These are phyloP conservation scores for Gulo gulo DNA, from an alignment of 2,113 vertebrate species.

Conservation along the genomic window DNA sequence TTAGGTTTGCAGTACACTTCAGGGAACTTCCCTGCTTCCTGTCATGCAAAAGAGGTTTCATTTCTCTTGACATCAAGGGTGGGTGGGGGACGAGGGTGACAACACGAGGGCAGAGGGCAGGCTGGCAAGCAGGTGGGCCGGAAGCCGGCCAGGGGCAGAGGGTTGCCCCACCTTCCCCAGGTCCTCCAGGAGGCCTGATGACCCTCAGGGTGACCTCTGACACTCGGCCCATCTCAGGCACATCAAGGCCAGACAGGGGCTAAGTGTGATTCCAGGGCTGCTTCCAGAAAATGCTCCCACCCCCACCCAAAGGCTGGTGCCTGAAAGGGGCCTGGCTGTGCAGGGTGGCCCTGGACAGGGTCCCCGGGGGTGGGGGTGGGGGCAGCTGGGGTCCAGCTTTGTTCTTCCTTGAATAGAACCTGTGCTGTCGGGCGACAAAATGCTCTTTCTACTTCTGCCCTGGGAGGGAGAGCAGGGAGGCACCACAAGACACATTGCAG, in stretches of 20 bases:
- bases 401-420: background rate
- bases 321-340: background rate
- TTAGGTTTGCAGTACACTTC: background rate
- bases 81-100: background rate
- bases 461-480: slow-evolving; percentile 31
- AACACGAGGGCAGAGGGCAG: background rate
- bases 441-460: slow-evolving; percentile 16
- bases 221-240: background rate
- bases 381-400: background rate
- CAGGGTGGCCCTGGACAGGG: background rate
- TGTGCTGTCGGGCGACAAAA: slow-evolving; percentile 44
- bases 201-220: background rate
- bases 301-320: background rate
- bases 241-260: background rate
- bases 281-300: background rate
- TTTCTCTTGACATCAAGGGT: slow-evolving; percentile 15
- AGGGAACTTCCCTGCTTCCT: slow-evolving; percentile 40
- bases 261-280: background rate
- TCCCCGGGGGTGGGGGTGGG: background rate
- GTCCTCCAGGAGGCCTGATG: background rate
- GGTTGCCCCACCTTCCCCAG: background rate
- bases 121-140: background rate
- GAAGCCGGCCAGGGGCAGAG: background rate
- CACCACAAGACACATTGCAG: slow-evolving; percentile 30
- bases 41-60: slow-evolving; percentile 45